Base-by-base conservation (phyloP, 2,113 vertebrate species). In the Ascaphus truei region DNA sequence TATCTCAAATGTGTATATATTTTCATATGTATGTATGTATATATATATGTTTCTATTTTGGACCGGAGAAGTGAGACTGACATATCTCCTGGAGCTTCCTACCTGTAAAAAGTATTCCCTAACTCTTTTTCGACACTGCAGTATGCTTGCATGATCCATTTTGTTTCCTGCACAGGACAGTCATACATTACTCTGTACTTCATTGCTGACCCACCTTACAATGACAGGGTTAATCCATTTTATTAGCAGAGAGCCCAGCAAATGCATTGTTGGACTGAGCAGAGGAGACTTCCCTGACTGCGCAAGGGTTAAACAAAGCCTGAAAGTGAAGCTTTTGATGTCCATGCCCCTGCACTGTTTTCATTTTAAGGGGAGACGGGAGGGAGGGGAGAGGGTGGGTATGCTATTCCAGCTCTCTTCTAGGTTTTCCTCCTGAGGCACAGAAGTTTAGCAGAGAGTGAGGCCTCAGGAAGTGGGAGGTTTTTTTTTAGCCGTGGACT, bases 401-500 rank as follows among this genome's bases (percentile, higher is more conserved):
- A 56, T 65, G 67, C 58, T 62, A 68, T 66, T 45, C 26, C 41
- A 56, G 58, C 9, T 69, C 68, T 16, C 73, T 77, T 51, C 73
- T 73, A 66, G 48, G 56, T 62, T 78, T 72, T 62, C n/a, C 4
- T 2, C 51, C 62, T 25, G 76, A 77, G 74, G 71, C 75, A 64
- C 74, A 31, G 77, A 76, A 80, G 78, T 74, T 73, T 77, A 76
- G 73, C 78, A 76, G 71, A 20, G 1, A 72, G 77, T 77, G 83
- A 85, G 89, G 88, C 86, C 85, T 91, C 93, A 91, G 95, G 94
- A 98, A 98, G 83, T 93, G 92, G 91, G 95, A 93, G 93, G n/a
- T n/a, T n/a, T 92, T 86, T 84, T 86, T 83, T 78, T 82, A 77
- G 81, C 81, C 90, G 55, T 60, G 76, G 78, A 80, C 78, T 72